Evolutionary conservation across 1,140 invertebrate genomes (phyloP), one percentile per base, ranked within the genome.

Genomic region (Helicoverpa zea): DNA sequence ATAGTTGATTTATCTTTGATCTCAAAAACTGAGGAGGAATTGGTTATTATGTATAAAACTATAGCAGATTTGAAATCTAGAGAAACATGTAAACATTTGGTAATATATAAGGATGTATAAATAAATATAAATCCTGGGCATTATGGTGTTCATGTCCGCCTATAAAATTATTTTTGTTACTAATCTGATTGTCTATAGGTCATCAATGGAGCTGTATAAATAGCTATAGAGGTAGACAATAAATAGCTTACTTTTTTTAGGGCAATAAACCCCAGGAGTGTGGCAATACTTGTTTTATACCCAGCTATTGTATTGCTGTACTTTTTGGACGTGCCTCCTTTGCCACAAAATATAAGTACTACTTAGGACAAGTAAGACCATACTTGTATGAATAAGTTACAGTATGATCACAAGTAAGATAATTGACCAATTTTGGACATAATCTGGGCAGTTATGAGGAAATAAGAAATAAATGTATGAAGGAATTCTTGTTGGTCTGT

Each of bases 121-220:
- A 70, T 52, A 30, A 70, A 52, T 63, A 61, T 54, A 51, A 63
- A 80, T 68, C 58, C 35, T 76, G 81, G 80, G 84, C 81, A 84
- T 83, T 76, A 76, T 83, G 80, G 82, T 86, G 84, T 86, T 85
- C 80, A 84, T 83, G 84, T 89, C 88, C 86, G 88, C 86, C 88
- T 89, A 89, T 85, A 83, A 89, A 89, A 85, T 82, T 88, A 88
- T 90, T 88, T 86, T 88, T 84, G 80, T 85, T 87, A 85, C 63
- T 78, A 82, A 86, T 75, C 68, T 30, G 30, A 59, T 77, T 81
- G 79, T 82, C 76, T 80, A 30, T 86, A 81, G 80, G 82, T 86
- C 18, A 75, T 79, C 81, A 83, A 61, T 80, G 87, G 83, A 80
- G 80, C 84, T 88, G 87, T 86, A 82, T 75, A 83, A 35, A 84